Evolutionary conservation across 2,888 invertebrate species (phyloP), one percentile per base, ranked within the genome.

Genomic region (Tenodera sinensis): DNA sequence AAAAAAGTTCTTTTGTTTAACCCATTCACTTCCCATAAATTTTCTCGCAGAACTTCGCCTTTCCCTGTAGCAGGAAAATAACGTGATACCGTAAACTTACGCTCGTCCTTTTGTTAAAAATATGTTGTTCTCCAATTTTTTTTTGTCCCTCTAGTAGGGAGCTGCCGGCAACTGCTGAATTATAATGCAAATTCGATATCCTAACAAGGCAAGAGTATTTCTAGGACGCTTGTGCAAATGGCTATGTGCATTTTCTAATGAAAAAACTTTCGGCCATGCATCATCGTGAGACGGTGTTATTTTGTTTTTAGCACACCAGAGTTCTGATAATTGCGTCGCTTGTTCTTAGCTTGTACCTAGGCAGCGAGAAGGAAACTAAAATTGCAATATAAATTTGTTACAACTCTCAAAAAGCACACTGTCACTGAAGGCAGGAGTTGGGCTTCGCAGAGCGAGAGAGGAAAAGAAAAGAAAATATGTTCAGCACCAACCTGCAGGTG

Each of bases 211-310:
- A 87, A 83, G n/a, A 87, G 28, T 82, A 30, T 87, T 87, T 83
- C 42, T 86, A 86, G 86, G 28, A 54, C 81, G 81, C 81, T 83
- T 82, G 83, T 83, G 54, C n/a, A 87, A 87, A 87, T 87, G 87
- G 87, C 42, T 87, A 87, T 87, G 54, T 71, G 87, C 87, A 87
- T 87, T 87, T 87, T 87, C 87, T 87, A 87, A 87, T 87, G 87
- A 87, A 87, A 87, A 87, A 87, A 87, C 87, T 87, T 87, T 83
- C 12, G 27, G n/a, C 87, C 87, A 87, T 87, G 87, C 42, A 87
- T 87, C 87, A 87, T 87, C 34, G 42, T 54, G 27, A 85, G 85
- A 54, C 47, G 47, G 54, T 85, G 47, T 85, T 28, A 42, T 54
- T 54, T 54, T 34, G 85, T 54, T 54, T 85, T 54, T 54, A 54